Evolutionary conservation across 2,113 vertebrate genomes (phyloP).

Genomic region (Ceuthmochares aereus): DNA sequence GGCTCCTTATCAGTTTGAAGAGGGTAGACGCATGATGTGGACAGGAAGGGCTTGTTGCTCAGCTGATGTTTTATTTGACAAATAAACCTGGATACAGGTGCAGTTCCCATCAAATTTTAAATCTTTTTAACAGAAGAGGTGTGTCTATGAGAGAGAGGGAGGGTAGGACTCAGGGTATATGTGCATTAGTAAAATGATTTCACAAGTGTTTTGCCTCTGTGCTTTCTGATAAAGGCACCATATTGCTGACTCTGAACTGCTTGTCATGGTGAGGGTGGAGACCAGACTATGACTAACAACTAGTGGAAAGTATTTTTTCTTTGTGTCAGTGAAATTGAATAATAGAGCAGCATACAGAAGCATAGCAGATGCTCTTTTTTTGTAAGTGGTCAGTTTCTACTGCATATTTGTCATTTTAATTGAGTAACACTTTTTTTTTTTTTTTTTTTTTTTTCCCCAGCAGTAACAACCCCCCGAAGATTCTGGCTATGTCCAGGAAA

Average conservation of each 20-base stretch:
- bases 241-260: constrained; percentile 18
- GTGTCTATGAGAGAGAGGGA: background rate
- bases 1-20: background rate
- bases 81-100: background rate
- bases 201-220: background rate
- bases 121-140: background rate
- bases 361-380: constrained; percentile 23
- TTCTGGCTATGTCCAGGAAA: background rate
- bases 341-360: background rate
- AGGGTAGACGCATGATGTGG: background rate
- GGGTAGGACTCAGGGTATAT: background rate
- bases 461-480: background rate
- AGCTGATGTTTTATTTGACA: background rate
- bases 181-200: background rate
- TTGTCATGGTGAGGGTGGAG: background rate
- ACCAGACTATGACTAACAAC: constrained; percentile 37
- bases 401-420: constrained; percentile 52
- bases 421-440: background rate
- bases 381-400: constrained; percentile 34
- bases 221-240: constrained; percentile 29
- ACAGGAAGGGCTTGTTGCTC: background rate
- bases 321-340: constrained; percentile 46
- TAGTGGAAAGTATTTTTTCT: constrained; percentile 50
- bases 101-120: background rate
- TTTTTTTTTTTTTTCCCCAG: too few relatives aligned